These are phyloP conservation scores for Rhynchonema sp. DNA, from an alignment of 2,888 invertebrate species.

Conservation along the genomic window DNA sequence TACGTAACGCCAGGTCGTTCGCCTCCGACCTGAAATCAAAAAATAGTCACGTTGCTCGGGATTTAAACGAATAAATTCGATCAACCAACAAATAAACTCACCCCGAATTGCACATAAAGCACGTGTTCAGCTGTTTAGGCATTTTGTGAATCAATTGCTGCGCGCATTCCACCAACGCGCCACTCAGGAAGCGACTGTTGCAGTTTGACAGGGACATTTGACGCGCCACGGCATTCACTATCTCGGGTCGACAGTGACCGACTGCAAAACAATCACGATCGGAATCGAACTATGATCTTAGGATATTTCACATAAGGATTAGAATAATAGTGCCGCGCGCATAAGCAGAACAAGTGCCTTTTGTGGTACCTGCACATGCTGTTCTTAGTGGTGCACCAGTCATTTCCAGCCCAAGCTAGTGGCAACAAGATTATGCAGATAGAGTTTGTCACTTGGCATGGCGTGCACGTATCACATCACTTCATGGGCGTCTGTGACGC, in stretches of 20 bases:
- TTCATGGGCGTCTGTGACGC: too few species aligned
- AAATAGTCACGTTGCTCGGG: background rate
- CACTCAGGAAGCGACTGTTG: conserved; percentile 86
- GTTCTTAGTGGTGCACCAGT: too few species aligned
- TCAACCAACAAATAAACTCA: conserved; percentile 11
- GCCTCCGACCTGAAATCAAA: conserved; percentile 55
- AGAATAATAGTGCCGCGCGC: too few species aligned
- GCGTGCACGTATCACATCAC: too few species aligned
- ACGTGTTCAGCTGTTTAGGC: conserved; percentile 65
- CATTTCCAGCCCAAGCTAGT: too few species aligned
- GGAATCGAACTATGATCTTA: too few species aligned
- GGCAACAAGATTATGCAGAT: too few species aligned
- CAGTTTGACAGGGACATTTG: conserved; percentile 82
- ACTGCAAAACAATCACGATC: conserved; percentile 52
- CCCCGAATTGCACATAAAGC: conserved; percentile 93
- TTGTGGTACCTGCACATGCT: too few species aligned
- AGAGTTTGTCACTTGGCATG: too few species aligned
- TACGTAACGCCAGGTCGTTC: conserved; percentile 78
- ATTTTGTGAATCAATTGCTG: conserved; percentile 54
- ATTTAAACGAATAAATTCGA: too few species aligned
- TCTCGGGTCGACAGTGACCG: conserved; percentile 87
- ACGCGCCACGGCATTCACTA: conserved; percentile 65
- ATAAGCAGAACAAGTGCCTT: too few species aligned
- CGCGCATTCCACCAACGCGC: conserved; percentile 77
- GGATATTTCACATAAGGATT: too few species aligned